These are phyloP conservation scores for Temnothorax rugatulus DNA, from an alignment of 2,888 invertebrate species.

Conservation along the genomic window DNA sequence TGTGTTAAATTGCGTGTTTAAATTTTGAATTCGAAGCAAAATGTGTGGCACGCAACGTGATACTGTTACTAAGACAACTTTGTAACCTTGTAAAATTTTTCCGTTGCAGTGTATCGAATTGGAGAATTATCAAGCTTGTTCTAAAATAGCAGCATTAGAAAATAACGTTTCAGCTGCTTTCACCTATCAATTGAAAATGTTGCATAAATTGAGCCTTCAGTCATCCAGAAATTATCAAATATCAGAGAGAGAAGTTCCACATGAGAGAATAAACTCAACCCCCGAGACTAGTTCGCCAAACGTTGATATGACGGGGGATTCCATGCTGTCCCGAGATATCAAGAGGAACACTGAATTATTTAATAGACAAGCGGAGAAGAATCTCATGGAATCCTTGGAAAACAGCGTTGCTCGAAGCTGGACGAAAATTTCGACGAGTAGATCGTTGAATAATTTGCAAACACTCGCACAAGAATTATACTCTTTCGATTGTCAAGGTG, in stretches of 20 bases:
- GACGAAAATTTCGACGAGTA: conserved; percentile 83
- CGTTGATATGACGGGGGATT: not conserved
- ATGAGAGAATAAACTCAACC: not conserved
- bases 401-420: conserved; percentile 80
- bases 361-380: conserved; percentile 83
- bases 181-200: conserved; percentile 85
- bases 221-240: conserved; percentile 61
- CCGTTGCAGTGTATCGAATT: conserved; percentile 84
- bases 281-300: not conserved
- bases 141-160: conserved; percentile 86
- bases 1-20: no score
- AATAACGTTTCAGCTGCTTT: conserved; percentile 85
- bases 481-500: conserved; percentile 86
- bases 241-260: conserved; percentile 19
- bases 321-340: conserved; percentile 43
- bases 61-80: not conserved
- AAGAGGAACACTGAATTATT: conserved; percentile 81
- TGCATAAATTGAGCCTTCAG: conserved; percentile 77
- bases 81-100: not conserved
- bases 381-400: conserved; percentile 82
- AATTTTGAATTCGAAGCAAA: not conserved
- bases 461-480: conserved; percentile 83
- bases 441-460: conserved; percentile 83
- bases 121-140: conserved; percentile 86
- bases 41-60: not conserved